phyloP scores from a whole-genome alignment of 2,797 vertebrate species.

The Melopsittacus undulatus region DNA sequence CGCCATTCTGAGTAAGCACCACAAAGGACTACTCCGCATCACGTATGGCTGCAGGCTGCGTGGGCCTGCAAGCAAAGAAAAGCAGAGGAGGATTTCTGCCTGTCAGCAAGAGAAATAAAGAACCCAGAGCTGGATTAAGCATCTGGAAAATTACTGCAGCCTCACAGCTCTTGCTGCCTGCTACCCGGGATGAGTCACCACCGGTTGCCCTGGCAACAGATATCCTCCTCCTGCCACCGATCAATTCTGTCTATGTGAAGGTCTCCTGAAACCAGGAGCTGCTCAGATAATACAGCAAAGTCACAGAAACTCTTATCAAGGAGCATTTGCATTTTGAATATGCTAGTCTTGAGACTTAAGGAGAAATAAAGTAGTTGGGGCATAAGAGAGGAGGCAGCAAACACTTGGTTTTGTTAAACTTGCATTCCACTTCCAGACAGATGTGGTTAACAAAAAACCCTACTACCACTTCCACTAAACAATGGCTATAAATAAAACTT shows the following conservation, averaged over 20 bases:
- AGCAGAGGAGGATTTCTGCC: constrained; percentile 35
- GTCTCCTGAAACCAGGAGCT: constrained; percentile 61
- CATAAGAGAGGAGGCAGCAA: not conserved
- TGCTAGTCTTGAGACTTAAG: not conserved
- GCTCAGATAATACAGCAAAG: constrained; percentile 35
- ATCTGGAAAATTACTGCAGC: constrained; percentile 82
- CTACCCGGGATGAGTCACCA: constrained; percentile 70
- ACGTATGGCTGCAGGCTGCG: constrained; percentile 6
- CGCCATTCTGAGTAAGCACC: not conserved
- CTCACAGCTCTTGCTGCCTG: constrained; percentile 59
- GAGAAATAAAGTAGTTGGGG: not conserved
- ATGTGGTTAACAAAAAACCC: not conserved
- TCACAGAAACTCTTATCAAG: constrained; percentile 9
- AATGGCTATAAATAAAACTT: constrained; percentile 22
- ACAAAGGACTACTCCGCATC: not conserved
- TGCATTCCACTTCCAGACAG: not conserved
- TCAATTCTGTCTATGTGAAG: constrained; percentile 62
- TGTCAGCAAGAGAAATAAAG: constrained; percentile 26
- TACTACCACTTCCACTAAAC: not conserved
- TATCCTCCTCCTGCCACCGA: constrained; percentile 56
- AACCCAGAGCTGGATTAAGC: constrained; percentile 53
- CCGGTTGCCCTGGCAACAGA: constrained; percentile 64
- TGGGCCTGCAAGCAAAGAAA: not conserved
- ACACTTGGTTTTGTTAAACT: not conserved
- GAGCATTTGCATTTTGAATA: not conserved